Evolutionary conservation across 2,113 vertebrate species (phyloP).

Genomic region (Natator depressus): DNA sequence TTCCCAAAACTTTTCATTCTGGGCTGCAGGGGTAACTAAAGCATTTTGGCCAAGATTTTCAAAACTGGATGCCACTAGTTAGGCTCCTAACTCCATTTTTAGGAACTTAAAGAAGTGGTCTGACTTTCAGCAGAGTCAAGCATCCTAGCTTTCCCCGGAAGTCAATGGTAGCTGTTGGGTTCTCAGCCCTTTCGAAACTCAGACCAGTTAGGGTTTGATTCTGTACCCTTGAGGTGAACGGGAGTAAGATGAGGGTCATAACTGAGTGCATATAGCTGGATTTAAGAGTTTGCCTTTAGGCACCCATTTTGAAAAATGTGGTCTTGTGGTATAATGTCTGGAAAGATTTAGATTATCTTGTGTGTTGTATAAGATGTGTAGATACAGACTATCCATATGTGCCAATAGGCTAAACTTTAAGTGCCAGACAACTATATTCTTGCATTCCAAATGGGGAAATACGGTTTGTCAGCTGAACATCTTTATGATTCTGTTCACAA

Average conservation of each 20-base stretch:
- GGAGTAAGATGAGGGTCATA: neutral
- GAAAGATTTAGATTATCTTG: neutral
- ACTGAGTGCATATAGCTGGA: neutral
- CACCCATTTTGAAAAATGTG: neutral
- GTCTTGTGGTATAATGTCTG: neutral
- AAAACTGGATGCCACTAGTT: neutral
- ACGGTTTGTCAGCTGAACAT: slow-evolving; percentile 35
- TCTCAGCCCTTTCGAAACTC: neutral
- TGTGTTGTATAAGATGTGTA: neutral
- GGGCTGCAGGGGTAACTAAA: neutral
- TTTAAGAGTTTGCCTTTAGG: neutral
- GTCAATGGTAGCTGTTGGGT: neutral
- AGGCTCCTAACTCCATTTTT: neutral
- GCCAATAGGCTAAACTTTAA: slow-evolving; percentile 38
- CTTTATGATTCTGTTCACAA: slow-evolving; percentile 37
- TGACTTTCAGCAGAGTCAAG: neutral
- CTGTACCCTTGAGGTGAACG: neutral
- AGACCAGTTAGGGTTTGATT: neutral
- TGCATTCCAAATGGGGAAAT: slow-evolving; percentile 54
- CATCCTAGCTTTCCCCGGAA: neutral
- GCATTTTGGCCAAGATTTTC: neutral
- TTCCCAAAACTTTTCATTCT: neutral
- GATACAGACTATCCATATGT: slow-evolving; percentile 46
- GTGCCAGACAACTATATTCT: slow-evolving; percentile 45
- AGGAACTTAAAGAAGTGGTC: neutral